Evolutionary conservation across 1,140 invertebrate genomes (phyloP).

Genomic region (Brevipalpus yothersi): DNA sequence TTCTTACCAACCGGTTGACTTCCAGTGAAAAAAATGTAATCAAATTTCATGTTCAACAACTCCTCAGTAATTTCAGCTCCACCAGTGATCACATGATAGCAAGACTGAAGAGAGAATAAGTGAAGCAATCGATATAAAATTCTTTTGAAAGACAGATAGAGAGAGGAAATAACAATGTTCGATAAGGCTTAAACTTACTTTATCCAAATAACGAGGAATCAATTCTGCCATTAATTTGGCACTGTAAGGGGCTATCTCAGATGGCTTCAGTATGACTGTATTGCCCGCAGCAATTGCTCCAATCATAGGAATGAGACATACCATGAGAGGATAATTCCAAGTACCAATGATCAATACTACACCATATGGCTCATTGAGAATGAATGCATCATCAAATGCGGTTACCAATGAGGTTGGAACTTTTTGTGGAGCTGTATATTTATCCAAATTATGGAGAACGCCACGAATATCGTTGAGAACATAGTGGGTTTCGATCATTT

Average conservation of each 20-base stretch:
- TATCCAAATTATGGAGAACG: slow-evolving; percentile 19
- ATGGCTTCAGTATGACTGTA: slow-evolving; percentile 29
- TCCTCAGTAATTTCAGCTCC: slow-evolving; percentile 58
- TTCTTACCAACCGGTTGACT: slow-evolving; percentile 22
- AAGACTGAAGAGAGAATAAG: slow-evolving; percentile 15
- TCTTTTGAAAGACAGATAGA: background rate
- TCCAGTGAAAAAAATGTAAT: slow-evolving; percentile 32
- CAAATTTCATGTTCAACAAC: slow-evolving; percentile 49
- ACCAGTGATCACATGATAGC: slow-evolving; percentile 28
- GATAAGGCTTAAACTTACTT: background rate
- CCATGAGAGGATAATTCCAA: slow-evolving; percentile 32
- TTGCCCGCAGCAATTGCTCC: slow-evolving; percentile 31
- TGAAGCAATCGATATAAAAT: background rate
- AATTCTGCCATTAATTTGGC: slow-evolving; percentile 21
- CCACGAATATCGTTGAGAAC: slow-evolving; percentile 17
- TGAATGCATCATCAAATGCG: slow-evolving; percentile 24
- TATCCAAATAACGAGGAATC: slow-evolving; percentile 27
- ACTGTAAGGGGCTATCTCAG: slow-evolving; percentile 24
- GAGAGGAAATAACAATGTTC: no score
- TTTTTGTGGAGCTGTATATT: slow-evolving; percentile 20
- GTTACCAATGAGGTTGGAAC: slow-evolving; percentile 23
- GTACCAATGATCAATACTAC: slow-evolving; percentile 27
- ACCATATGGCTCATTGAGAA: slow-evolving; percentile 27
- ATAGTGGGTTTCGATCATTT: slow-evolving; percentile 21
- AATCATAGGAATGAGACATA: slow-evolving; percentile 25